These are phyloP conservation scores for Xylocopa sonorina DNA, from an alignment of 1,140 invertebrate genomes.

Conservation along the genomic window DNA sequence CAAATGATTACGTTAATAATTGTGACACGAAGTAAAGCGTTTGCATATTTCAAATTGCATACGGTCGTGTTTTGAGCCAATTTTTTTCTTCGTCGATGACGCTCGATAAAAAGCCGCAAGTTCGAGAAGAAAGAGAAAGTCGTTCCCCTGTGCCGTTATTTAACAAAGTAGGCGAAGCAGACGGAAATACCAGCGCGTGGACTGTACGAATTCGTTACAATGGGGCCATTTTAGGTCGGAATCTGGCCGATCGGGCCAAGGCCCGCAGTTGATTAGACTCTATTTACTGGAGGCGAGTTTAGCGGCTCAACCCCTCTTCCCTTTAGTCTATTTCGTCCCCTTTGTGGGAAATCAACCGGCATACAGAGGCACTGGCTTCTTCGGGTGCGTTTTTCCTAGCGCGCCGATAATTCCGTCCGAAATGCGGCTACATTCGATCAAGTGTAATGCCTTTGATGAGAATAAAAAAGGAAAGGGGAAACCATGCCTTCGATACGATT, in stretches of 20 bases:
- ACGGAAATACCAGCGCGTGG: slow-evolving; percentile 31
- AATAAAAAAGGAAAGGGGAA: not conserved
- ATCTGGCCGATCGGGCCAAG: slow-evolving; percentile 80
- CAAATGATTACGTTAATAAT: no score
- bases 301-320: slow-evolving; percentile 72
- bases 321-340: slow-evolving; percentile 78
- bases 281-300: slow-evolving; percentile 80
- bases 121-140: slow-evolving; percentile 21
- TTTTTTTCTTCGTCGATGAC: not conserved
- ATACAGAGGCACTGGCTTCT: slow-evolving; percentile 75
- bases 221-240: slow-evolving; percentile 73
- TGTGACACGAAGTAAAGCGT: no score
- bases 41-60: no score
- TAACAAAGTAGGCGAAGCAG: slow-evolving; percentile 46
- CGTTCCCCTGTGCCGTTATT: slow-evolving; percentile 35
- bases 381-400: slow-evolving; percentile 49
- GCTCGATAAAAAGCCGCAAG: not conserved
- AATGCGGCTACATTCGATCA: slow-evolving; percentile 23
- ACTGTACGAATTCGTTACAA: slow-evolving; percentile 47
- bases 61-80: no score
- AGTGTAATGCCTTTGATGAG: not conserved
- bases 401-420: slow-evolving; percentile 48
- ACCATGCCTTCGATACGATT: no score
- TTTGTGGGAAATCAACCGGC: slow-evolving; percentile 80
- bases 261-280: slow-evolving; percentile 81